Evolutionary conservation across 2,888 invertebrate species (phyloP).

Genomic region (Caenorhabditis imperialis): DNA sequence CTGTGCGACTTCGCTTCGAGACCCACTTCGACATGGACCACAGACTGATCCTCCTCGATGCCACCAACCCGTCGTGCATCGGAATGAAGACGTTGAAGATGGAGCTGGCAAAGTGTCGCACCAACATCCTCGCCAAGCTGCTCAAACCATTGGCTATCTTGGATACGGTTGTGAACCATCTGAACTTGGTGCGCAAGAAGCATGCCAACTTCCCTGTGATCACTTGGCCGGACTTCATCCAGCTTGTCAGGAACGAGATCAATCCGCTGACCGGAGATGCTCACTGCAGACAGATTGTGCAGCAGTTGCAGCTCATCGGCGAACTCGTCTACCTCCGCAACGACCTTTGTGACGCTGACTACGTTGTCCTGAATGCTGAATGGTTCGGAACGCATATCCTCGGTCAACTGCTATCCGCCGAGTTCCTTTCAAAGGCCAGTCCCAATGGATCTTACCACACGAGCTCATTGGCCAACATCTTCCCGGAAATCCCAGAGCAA

Average conservation of each 20-base stretch:
- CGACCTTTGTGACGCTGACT: constrained; percentile 81
- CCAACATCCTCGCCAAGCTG: constrained; percentile 80
- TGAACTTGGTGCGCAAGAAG: constrained; percentile 81
- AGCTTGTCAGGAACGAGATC: constrained; percentile 80
- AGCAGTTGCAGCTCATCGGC: constrained; percentile 83
- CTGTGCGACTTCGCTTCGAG: constrained; percentile 80
- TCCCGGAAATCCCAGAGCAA: constrained; percentile 84
- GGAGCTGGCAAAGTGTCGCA: constrained; percentile 81
- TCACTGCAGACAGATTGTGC: constrained; percentile 83
- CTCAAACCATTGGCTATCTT: constrained; percentile 82
- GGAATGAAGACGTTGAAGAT: constrained; percentile 83
- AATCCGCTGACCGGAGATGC: constrained; percentile 84
- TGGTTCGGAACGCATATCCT: constrained; percentile 85
- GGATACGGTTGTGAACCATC: constrained; percentile 80
- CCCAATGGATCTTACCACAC: constrained; percentile 85
- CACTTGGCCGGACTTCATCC: constrained; percentile 82
- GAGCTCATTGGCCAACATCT: constrained; percentile 85
- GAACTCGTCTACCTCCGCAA: constrained; percentile 83
- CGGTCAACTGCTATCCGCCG: constrained; percentile 83
- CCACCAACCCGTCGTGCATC: constrained; percentile 82
- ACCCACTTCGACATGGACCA: constrained; percentile 82
- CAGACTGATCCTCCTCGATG: constrained; percentile 82
- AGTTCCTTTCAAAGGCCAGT: constrained; percentile 80
- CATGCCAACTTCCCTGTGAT: constrained; percentile 83
- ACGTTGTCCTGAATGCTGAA: constrained; percentile 83